Evolutionary conservation across 2,888 invertebrate genomes (phyloP).

Genomic region (Drosophila austrosaltans): DNA sequence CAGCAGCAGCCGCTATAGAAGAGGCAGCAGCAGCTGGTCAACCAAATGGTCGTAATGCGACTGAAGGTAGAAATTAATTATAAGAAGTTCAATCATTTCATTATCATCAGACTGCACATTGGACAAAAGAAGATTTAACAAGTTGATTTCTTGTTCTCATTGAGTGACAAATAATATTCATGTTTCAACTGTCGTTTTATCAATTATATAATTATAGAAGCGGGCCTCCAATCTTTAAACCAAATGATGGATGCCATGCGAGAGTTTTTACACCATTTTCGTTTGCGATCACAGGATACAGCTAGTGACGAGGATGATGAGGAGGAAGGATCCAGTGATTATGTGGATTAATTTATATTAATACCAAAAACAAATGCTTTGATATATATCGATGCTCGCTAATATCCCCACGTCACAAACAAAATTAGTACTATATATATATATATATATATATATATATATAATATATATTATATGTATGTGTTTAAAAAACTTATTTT

Average conservation of each 20-base stretch:
- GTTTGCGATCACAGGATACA: conserved; percentile 82
- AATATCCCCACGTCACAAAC: conserved; percentile 28
- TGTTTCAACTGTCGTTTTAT: conserved; percentile 1
- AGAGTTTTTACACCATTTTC: conserved; percentile 88
- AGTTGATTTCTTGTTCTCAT: background rate
- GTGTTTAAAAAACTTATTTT: conserved; percentile 45
- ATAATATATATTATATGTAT: conserved; percentile 24
- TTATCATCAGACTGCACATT: background rate
- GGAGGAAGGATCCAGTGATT: conserved; percentile 84
- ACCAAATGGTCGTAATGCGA: conserved; percentile 46
- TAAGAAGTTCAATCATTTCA: background rate
- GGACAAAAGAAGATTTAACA: background rate
- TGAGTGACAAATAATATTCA: background rate
- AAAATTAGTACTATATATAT: conserved; percentile 33
- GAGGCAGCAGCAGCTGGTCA: conserved; percentile 20
- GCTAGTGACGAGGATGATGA: conserved; percentile 84
- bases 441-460: conserved; percentile 28
- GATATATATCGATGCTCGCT: conserved; percentile 31
- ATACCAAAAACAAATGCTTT: conserved; percentile 24
- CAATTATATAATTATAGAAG: conserved; percentile 52
- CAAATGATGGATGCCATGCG: conserved; percentile 89
- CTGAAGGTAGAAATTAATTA: conserved; percentile 57
- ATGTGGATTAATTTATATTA: conserved; percentile 75
- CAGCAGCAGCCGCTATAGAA: conserved; percentile 35
- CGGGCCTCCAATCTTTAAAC: conserved; percentile 86